These are phyloP conservation scores for Synergus laeviventris DNA, from an alignment of 2,888 invertebrate genomes.

Conservation along the genomic window DNA sequence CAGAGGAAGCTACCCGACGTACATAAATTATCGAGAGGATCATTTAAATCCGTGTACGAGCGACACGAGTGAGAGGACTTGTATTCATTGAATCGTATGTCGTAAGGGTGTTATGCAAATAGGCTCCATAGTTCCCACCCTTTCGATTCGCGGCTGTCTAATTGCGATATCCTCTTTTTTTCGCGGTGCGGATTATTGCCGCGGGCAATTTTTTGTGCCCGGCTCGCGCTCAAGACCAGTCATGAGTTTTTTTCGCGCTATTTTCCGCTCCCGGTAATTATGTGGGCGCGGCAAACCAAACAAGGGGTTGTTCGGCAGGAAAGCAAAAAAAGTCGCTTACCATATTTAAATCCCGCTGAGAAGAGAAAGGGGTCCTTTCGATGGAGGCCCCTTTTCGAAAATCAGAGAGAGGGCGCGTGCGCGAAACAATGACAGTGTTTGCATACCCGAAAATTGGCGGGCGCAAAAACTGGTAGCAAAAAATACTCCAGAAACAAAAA, in stretches of 20 bases:
- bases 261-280: slow-evolving; percentile 73
- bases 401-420: slow-evolving; percentile 51
- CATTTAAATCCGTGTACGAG: slow-evolving; percentile 38
- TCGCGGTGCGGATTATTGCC: slow-evolving; percentile 41
- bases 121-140: slow-evolving; percentile 48
- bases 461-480: slow-evolving; percentile 58
- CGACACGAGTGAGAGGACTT: slow-evolving; percentile 37
- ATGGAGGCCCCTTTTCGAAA: slow-evolving; percentile 48
- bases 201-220: slow-evolving; percentile 37
- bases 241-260: slow-evolving; percentile 63
- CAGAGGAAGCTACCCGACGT: slow-evolving; percentile 9
- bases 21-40: slow-evolving; percentile 38
- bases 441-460: slow-evolving; percentile 70
- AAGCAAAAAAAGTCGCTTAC: slow-evolving; percentile 64
- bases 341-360: slow-evolving; percentile 65
- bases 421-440: slow-evolving; percentile 64
- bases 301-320: slow-evolving; percentile 66
- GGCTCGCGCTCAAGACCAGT: slow-evolving; percentile 41
- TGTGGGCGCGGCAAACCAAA: slow-evolving; percentile 75
- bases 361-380: slow-evolving; percentile 61
- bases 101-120: slow-evolving; percentile 41
- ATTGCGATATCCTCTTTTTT: slow-evolving; percentile 71
- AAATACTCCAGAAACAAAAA: slow-evolving; percentile 48
- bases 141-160: slow-evolving; percentile 63
- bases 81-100: slow-evolving; percentile 38